phyloP scores from a whole-genome alignment of 64 coral and sea anemone genomes.

The Dendronephthya gigantea region DNA sequence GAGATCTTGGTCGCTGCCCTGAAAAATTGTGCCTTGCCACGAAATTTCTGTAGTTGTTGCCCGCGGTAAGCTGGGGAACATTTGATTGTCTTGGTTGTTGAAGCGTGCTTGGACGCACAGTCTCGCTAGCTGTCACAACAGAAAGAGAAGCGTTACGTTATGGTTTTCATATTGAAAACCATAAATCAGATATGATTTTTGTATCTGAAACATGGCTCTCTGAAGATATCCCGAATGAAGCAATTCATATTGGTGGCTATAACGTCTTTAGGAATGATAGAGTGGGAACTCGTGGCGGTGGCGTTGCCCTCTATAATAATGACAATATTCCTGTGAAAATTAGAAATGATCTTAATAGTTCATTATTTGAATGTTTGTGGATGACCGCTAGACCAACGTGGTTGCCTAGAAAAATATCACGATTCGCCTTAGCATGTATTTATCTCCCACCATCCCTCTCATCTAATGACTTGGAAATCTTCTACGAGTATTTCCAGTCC shows the following conservation, averaged over 20 bases:
- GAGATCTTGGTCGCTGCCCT: background rate
- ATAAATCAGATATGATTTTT: background rate
- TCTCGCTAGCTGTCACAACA: no score
- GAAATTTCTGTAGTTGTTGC: background rate
- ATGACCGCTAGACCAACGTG: background rate
- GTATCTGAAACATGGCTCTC: background rate
- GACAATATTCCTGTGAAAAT: background rate
- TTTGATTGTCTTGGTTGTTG: no score
- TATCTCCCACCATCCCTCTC: background rate
- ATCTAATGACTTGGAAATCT: background rate
- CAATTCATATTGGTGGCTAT: background rate
- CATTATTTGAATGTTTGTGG: background rate
- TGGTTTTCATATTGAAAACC: background rate
- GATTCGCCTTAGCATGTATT: background rate
- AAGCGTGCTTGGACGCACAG: no score
- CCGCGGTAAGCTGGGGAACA: background rate
- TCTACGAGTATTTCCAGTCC: slow-evolving; percentile 7
- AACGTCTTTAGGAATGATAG: background rate
- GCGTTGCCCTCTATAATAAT: background rate
- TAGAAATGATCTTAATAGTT: background rate
- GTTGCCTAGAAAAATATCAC: slow-evolving; percentile 9
- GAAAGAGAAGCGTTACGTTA: no score
- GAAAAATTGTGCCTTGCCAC: background rate
- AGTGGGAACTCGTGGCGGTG: background rate
- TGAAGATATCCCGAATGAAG: background rate